Evolutionary conservation across 2,888 invertebrate genomes (phyloP), one percentile per base, ranked within the genome.

Genomic region (Drosophila phalerata): DNA sequence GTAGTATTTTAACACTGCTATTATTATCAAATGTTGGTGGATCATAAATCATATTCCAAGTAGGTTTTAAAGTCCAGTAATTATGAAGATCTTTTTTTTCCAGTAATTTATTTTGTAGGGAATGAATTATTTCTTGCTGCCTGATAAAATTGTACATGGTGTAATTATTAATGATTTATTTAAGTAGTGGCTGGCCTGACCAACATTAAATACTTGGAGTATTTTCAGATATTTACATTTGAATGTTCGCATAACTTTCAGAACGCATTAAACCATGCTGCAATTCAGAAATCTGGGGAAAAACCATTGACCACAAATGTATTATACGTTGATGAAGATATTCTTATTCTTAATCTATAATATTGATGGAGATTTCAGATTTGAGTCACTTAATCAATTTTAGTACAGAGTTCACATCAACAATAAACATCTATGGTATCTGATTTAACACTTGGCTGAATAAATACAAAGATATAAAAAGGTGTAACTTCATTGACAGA

Each of bases 81-180:
- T 6, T 28, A 28, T 30, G 30, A 30, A 30, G 9, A 30, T 30
- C 8, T 30, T 30, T 30, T 28, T 5, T 11, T 37, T 6, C 6
- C 2, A 42, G 42, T 43, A 13, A 22, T 6, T 0, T 19, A 19
- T 42, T 42, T 19, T 5, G 42, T 17, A 42, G 10, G 1, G n/a
- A n/a, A 6, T n/a, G 10, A 40, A 40, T 11, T 22, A 43, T 43
- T 22, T n/a, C 25, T 13, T 6, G 11, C 2, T 13, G 42, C 6
- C 11, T 22, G 11, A 43, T 11, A 5, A 22, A 8, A n/a, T 43
- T 43, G 3, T 8, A 13, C 43, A 49, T 13, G 69, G 73, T 73
- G 82, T 73, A 76, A 69, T 85, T 72, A 80, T 80, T 66, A 74
- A 80, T 71, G 81, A 74, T 64, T 61, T 53, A 57, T 62, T 43